Evolutionary conservation across 1,140 invertebrate species (phyloP).

Genomic region (Tetragnatha versicolor): DNA sequence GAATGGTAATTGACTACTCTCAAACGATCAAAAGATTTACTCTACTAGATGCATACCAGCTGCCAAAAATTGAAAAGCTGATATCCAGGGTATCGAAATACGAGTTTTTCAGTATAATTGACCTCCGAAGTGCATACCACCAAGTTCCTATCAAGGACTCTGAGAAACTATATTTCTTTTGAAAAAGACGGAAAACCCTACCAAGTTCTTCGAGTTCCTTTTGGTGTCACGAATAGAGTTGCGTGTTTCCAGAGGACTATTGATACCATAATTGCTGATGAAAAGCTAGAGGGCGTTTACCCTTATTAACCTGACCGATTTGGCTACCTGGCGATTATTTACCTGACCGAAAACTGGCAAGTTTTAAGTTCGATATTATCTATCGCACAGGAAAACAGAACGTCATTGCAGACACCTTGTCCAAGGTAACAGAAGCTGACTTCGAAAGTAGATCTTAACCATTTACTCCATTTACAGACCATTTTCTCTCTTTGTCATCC

Average conservation of each 20-base stretch:
- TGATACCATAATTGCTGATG: constrained; percentile 61
- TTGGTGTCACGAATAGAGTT: constrained; percentile 61
- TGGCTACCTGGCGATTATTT: constrained; percentile 27
- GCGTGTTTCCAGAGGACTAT: constrained; percentile 62
- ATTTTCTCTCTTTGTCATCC: no score
- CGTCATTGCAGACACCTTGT: neutral
- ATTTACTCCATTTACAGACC: no score
- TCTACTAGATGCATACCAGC: constrained; percentile 33
- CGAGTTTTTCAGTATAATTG: constrained; percentile 59
- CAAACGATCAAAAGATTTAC: constrained; percentile 50
- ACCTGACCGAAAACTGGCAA: constrained; percentile 34
- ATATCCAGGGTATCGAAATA: neutral
- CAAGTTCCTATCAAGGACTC: constrained; percentile 57
- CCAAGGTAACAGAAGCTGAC: no score
- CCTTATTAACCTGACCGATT: constrained; percentile 56
- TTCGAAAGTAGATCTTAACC: no score
- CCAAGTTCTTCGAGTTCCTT: constrained; percentile 61
- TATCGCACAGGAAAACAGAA: constrained; percentile 5
- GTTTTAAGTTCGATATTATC: constrained; percentile 19
- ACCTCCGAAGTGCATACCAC: constrained; percentile 58
- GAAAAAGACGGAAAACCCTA: constrained; percentile 56
- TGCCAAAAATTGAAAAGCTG: constrained; percentile 46
- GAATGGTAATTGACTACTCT: constrained; percentile 46
- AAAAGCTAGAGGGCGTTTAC: constrained; percentile 44
- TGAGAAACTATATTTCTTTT: neutral